Percentiles rank a stretch among this genome's conserved stretches.
Conservation (phyloP, 1,140 invertebrate species). For the Drosophila ananassae region DNA sequence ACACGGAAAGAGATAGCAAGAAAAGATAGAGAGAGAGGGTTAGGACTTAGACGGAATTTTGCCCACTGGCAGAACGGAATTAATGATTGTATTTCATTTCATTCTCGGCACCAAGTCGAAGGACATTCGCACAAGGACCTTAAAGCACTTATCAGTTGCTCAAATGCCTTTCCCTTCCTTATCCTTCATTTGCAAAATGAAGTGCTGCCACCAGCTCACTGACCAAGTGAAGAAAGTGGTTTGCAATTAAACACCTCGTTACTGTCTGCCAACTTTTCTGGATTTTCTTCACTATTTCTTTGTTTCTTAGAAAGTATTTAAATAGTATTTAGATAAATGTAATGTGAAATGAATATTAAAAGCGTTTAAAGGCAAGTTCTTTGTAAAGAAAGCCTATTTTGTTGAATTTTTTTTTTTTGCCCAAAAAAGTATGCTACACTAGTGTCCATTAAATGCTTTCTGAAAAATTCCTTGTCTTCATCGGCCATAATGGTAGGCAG, state of each 20-base stretch:
- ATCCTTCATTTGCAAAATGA: background rate
- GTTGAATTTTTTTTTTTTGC: background rate
- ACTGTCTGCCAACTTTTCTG: background rate
- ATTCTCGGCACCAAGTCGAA: background rate
- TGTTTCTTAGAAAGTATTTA: background rate
- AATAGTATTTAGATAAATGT: background rate
- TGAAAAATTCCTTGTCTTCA: background rate
- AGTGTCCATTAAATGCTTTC: constrained; percentile 12
- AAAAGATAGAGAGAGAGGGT: constrained; percentile 2
- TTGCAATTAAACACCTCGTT: constrained; percentile 1
- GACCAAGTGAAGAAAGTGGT: constrained; percentile 2
- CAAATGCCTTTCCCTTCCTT: background rate
- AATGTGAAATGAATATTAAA: background rate
- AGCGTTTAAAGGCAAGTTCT: no score
- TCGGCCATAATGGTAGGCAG: constrained; percentile 3
- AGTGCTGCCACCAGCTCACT: background rate
- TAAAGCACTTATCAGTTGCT: constrained; percentile 30
- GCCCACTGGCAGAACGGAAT: constrained; percentile 64
- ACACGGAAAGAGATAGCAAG: constrained; percentile 1
- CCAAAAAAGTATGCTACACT: background rate
- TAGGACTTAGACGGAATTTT: constrained; percentile 29
- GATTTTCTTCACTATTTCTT: no score
- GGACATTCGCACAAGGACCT: constrained; percentile 9
- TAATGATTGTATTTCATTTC: constrained; percentile 79
- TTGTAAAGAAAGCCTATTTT: background rate